These are phyloP conservation scores for Bovichtus variegatus DNA, from an alignment of 2,797 vertebrate species.

Conservation along the genomic window DNA sequence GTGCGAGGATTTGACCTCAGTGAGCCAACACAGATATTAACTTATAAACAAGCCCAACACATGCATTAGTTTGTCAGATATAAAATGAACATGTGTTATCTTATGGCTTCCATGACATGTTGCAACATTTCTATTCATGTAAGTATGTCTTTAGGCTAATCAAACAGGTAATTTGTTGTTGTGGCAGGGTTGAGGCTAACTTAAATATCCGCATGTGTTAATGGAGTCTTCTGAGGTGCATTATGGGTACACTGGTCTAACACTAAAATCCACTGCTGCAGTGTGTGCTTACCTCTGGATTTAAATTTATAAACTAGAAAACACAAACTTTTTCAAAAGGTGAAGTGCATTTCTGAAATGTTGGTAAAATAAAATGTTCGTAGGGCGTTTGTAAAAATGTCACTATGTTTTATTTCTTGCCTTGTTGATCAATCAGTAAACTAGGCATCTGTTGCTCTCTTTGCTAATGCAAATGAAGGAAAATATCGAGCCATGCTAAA, in stretches of 20 bases:
- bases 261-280: background rate
- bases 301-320: no score
- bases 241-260: background rate
- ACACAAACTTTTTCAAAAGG: background rate
- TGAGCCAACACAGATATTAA: conserved; percentile 67
- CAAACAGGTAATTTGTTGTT: background rate
- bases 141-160: background rate
- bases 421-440: background rate
- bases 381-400: background rate
- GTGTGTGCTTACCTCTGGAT: background rate
- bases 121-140: conserved; percentile 8
- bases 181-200: background rate
- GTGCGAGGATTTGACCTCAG: conserved; percentile 62
- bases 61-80: conserved; percentile 42
- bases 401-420: background rate
- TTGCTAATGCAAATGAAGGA: background rate
- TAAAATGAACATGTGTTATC: conserved; percentile 4
- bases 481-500: background rate
- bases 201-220: conserved; percentile 6
- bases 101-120: conserved; percentile 8
- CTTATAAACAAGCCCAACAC: conserved; percentile 58
- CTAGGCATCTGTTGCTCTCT: background rate
- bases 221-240: background rate
- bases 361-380: background rate
- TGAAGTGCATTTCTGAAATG: background rate